phyloP scores from a whole-genome alignment of 2,888 invertebrate species.

The Syrphus vitripennis region DNA sequence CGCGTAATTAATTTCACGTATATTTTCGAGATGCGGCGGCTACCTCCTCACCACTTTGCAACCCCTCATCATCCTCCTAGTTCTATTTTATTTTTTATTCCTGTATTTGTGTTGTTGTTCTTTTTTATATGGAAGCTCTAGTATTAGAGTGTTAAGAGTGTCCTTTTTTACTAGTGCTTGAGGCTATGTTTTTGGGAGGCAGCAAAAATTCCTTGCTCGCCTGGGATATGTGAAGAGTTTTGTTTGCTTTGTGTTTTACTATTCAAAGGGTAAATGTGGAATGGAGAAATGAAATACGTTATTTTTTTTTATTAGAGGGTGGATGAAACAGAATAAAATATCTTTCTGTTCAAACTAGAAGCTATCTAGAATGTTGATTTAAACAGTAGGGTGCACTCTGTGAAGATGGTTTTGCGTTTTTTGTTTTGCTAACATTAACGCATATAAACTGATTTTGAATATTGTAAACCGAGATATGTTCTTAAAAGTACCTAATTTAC shows the following conservation, averaged over 20 bases:
- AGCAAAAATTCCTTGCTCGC: slow-evolving; percentile 34
- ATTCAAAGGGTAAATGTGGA: slow-evolving; percentile 21
- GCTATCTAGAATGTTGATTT: neutral
- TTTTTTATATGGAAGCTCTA: slow-evolving; percentile 11
- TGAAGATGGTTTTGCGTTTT: no score
- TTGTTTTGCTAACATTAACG: no score
- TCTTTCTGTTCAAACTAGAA: neutral
- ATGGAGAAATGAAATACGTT: slow-evolving; percentile 4
- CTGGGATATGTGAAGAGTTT: slow-evolving; percentile 45
- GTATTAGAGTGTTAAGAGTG: slow-evolving; percentile 43
- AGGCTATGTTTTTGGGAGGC: slow-evolving; percentile 54
- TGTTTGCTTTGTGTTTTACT: slow-evolving; percentile 34
- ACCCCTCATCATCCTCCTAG: neutral
- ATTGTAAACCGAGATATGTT: no score
- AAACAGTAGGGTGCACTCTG: slow-evolving; percentile 8
- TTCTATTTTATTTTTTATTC: slow-evolving; percentile 1
- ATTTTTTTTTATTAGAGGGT: slow-evolving; percentile 5
- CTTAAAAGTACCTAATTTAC: no score
- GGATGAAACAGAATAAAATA: slow-evolving; percentile 29
- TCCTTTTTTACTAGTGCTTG: slow-evolving; percentile 56
- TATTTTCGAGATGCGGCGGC: slow-evolving; percentile 61
- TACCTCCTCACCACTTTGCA: neutral
- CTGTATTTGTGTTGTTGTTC: neutral
- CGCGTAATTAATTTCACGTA: slow-evolving; percentile 68
- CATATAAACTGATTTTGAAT: no score